These are phyloP conservation scores for Nomada flava DNA, from an alignment of 2,888 invertebrate species.

Conservation along the genomic window DNA sequence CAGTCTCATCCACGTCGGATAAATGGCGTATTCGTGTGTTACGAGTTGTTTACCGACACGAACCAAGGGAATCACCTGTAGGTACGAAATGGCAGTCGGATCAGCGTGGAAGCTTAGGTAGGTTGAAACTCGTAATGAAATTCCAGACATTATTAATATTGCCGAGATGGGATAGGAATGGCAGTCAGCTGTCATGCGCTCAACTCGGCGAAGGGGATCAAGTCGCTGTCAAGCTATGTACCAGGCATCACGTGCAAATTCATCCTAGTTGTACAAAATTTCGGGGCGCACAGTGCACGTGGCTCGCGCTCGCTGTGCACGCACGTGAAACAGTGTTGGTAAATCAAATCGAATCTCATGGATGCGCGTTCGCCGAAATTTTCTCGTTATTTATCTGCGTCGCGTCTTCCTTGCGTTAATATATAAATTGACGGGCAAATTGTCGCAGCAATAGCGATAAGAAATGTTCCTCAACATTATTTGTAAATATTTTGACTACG, in stretches of 20 bases:
- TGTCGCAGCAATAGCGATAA: too few relatives aligned
- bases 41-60: constrained; percentile 65
- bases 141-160: constrained; percentile 81
- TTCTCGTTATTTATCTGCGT: constrained; percentile 2
- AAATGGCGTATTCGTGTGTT: constrained; percentile 13
- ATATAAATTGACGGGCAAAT: neutral
- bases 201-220: constrained; percentile 67
- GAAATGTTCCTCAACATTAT: too few relatives aligned
- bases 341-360: constrained; percentile 54
- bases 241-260: constrained; percentile 68
- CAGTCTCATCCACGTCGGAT: neutral
- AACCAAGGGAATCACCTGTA: constrained; percentile 53
- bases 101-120: constrained; percentile 65
- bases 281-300: constrained; percentile 43
- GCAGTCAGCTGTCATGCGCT: constrained; percentile 72
- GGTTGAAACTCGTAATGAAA: constrained; percentile 80
- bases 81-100: constrained; percentile 58
- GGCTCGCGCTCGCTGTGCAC: constrained; percentile 9
- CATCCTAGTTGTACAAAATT: constrained; percentile 62
- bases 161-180: constrained; percentile 72
- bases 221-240: constrained; percentile 70
- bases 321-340: constrained; percentile 43
- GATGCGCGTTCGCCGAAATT: constrained; percentile 41
- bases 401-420: neutral
- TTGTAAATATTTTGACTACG: too few relatives aligned